These are phyloP conservation scores for Hiodon tergisus DNA, from an alignment of 2,113 vertebrate genomes.

Conservation along the genomic window DNA sequence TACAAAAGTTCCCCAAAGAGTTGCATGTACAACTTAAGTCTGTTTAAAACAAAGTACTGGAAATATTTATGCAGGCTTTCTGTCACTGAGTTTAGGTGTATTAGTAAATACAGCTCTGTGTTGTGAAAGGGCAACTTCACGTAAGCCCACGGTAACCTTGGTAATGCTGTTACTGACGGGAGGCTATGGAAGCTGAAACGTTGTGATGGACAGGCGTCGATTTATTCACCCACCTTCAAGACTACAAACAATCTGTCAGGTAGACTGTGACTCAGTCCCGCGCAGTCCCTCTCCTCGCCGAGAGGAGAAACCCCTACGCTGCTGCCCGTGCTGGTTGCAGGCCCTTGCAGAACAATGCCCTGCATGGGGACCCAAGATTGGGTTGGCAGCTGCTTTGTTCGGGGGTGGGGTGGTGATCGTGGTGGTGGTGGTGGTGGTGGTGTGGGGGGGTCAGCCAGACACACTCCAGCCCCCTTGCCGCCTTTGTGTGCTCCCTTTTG, in stretches of 20 bases:
- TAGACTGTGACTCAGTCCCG: slow-evolving; percentile 36
- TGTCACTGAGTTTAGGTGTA: no score
- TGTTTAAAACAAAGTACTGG: no score
- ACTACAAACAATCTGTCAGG: slow-evolving; percentile 20
- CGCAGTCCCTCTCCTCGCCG: slow-evolving; percentile 64
- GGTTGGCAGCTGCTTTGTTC: slow-evolving; percentile 90
- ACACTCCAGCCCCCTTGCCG: slow-evolving; percentile 62
- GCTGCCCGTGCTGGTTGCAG: slow-evolving; percentile 72
- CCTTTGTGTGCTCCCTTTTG: slow-evolving; percentile 75
- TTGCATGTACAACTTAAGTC: no score
- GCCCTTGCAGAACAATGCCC: slow-evolving; percentile 76
- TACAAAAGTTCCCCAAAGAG: no score
- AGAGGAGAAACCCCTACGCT: slow-evolving; percentile 59
- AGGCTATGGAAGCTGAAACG: no score
- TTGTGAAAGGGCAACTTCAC: no score
- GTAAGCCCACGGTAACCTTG: no score
- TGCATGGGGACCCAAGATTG: slow-evolving; percentile 82
- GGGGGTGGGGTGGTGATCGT: slow-evolving; percentile 15
- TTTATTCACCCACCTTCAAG: neutral
- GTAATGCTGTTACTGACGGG: no score
- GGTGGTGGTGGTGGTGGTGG: no score
- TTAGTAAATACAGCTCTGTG: no score
- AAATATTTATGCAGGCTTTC: no score
- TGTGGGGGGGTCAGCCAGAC: slow-evolving; percentile 73
- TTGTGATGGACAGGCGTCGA: no score